Conservation (phyloP, 2,888 invertebrate species). For the Mimumesa dahlbomi region DNA sequence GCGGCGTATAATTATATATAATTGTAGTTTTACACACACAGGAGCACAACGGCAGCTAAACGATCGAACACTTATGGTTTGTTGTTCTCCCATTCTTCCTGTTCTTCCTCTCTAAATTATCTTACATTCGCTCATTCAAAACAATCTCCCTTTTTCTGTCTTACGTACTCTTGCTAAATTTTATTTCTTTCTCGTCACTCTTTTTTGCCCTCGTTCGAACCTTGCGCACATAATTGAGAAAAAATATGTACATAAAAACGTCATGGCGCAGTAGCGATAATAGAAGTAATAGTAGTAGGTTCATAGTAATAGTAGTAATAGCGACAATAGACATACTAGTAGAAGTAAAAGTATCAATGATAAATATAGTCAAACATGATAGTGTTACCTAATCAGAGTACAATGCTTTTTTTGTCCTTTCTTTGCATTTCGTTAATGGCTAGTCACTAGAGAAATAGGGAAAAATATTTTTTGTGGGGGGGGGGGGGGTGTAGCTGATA, state of each 20-base stretch:
- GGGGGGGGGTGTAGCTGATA: conserved; percentile 44
- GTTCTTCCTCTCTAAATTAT: conserved; percentile 20
- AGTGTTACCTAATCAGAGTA: conserved; percentile 52
- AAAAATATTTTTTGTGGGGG: conserved; percentile 32
- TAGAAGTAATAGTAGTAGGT: conserved; percentile 66
- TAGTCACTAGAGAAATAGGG: conserved; percentile 60
- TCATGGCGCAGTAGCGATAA: conserved; percentile 60
- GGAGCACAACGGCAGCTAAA: conserved; percentile 77
- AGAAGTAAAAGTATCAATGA: conserved; percentile 63
- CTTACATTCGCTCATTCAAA: neutral
- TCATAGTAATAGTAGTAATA: conserved; percentile 64
- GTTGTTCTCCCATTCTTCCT: conserved; percentile 55
- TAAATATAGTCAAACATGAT: conserved; percentile 62
- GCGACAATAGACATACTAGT: conserved; percentile 62
- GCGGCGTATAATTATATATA: conserved; percentile 61
- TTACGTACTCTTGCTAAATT: conserved; percentile 34
- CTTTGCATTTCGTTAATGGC: conserved; percentile 51
- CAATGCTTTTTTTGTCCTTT: conserved; percentile 48
- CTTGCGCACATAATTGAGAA: conserved; percentile 60
- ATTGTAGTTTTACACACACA: conserved; percentile 60
- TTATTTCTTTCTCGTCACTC: conserved; percentile 18
- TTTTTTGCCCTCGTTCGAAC: conserved; percentile 42
- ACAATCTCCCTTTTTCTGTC: neutral
- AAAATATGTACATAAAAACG: conserved; percentile 65
- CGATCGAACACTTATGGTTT: conserved; percentile 79